Base-by-base conservation (phyloP, 2,797 vertebrate genomes). In the Sphenopsis melanotis region DNA sequence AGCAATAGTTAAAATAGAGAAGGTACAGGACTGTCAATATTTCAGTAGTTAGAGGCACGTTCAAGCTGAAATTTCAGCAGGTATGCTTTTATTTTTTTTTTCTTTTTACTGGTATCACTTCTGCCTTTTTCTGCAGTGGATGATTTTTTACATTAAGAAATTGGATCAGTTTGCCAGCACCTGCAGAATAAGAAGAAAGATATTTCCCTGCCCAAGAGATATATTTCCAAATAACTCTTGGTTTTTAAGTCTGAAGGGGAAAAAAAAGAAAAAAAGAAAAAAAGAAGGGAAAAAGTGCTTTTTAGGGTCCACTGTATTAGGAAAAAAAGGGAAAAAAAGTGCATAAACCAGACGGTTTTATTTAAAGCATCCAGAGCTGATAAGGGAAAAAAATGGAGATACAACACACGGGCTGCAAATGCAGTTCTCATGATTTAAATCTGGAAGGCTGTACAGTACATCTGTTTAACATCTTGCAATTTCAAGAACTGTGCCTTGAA, bases 401-500 rank as follows among this genome's bases (percentile, higher is more conserved):
- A 92, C 71, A 96, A 82, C 87, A 65, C 81, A 96, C 68, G 94
- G 93, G 88, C 94, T 97, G 90, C 92, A 97, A 98, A 94, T 96
- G 96, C 82, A 95, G 95, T 95, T 95, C 93, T 97, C 93, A 70
- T 97, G 85, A 96, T 97, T 97, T 96, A 94, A 96, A 96, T 91
- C 97, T 97, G 97, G 97, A 97, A 97, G 92, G 61, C 56, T 96
- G 59, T 78, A 34, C 55, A 49, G 88, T 97, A 96, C 97, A 98
- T 98, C 97, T 98, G 97, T 95, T 98, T 97, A 98, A 97, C 97
- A 98, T 98, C 97, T 97, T 97, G 86, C 89, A 95, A 91, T 97
- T 97, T 98, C 74, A 96, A 98, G 95, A 97, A 95, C 93, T 96
- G 90, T 97, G 95, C 91, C 96, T 97, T 97, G 96, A 97, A 97